These are phyloP conservation scores for Lycopodina hypogea DNA, from an alignment of 37 sponge, comb jelly and placozoan genomes.

Conservation along the genomic window DNA sequence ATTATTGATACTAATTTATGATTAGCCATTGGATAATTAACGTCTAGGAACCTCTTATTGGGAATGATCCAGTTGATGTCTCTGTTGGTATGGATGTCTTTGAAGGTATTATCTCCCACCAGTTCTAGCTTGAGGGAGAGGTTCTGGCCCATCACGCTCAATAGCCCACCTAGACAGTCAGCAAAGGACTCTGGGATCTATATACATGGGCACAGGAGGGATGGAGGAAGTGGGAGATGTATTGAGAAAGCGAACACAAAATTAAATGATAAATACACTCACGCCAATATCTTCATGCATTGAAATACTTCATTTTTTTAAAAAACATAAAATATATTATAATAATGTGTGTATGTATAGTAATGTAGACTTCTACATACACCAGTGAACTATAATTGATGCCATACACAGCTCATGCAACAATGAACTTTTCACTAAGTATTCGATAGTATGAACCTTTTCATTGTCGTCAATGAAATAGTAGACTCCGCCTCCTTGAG, in stretches of 20 bases:
- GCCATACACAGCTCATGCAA: too few species aligned
- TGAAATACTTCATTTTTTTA: too few species aligned
- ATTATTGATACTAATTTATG: too few species aligned
- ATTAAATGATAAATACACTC: too few species aligned
- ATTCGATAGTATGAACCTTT: conserved; percentile 46
- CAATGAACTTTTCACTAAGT: too few species aligned
- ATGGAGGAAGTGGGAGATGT: too few species aligned
- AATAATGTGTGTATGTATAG: too few species aligned
- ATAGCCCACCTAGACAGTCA: conserved; percentile 92
- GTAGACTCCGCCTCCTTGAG: conserved; percentile 81
- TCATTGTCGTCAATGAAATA: conserved; percentile 87
- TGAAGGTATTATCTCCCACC: conserved; percentile 43
- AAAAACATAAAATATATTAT: too few species aligned
- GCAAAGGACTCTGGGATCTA: conserved; percentile 93
- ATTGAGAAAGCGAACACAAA: neutral
- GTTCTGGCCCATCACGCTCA: conserved; percentile 92
- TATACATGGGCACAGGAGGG: too few species aligned
- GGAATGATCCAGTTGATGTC: conserved; percentile 48
- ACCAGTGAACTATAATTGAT: too few species aligned
- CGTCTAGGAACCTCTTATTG: conserved; percentile 67
- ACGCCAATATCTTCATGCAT: too few species aligned
- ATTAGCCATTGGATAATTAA: neutral
- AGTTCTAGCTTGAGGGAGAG: conserved; percentile 65
- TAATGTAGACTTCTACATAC: too few species aligned
- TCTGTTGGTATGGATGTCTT: conserved; percentile 61